Base-by-base conservation (phyloP, 2,888 invertebrate species). In the Cloeon dipterum region DNA sequence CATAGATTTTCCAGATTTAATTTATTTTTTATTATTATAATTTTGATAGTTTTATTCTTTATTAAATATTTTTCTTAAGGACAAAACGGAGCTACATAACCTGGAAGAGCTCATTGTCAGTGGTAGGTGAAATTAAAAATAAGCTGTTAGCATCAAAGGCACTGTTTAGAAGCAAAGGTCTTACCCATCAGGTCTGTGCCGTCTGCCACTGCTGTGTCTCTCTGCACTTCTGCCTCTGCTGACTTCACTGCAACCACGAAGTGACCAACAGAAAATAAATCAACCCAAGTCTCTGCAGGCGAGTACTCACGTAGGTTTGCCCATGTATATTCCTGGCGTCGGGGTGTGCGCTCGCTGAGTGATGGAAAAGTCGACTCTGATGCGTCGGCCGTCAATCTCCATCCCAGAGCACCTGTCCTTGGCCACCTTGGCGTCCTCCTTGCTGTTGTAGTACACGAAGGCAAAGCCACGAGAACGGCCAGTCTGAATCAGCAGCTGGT, bases 301-400 rank as follows among this genome's bases (percentile, higher is more conserved):
- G 55, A 74, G 72, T 67, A 65, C n/a, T n/a, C n/a, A n/a, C 18
- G 88, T 85, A 2, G 88, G 83, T 57, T 81, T 83, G 35, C 94
- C 94, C 78, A 91, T 86, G 53, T 94, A 94, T 46, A 93, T 79
- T 39, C 94, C 94, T 5, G 94, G 94, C 4, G 94, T 96, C 10
- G 94, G 94, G 1, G 93, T 91, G 55, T 94, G 94, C 8, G 94
- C 86, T 40, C 93, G 68, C 58, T 88, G 78, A 29, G 94, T 94
- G 49, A 94, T 89, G 5, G 93, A 93, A 59, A 71, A 94, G 59
- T 93, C 94, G 7, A 94, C 93, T 46, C 94, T 68, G 48, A 94
- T 91, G 48, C 79, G 70, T 39, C 91, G 71, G 0, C 85, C 85
- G 58, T 93, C 91, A 36, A 96, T 79, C 60, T 88, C 88, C 70